Percentiles rank a stretch among this genome's conserved stretches.
These are phyloP conservation scores for Drosophila mulleri DNA, from an alignment of 2,888 invertebrate genomes.

Conservation along the genomic window DNA sequence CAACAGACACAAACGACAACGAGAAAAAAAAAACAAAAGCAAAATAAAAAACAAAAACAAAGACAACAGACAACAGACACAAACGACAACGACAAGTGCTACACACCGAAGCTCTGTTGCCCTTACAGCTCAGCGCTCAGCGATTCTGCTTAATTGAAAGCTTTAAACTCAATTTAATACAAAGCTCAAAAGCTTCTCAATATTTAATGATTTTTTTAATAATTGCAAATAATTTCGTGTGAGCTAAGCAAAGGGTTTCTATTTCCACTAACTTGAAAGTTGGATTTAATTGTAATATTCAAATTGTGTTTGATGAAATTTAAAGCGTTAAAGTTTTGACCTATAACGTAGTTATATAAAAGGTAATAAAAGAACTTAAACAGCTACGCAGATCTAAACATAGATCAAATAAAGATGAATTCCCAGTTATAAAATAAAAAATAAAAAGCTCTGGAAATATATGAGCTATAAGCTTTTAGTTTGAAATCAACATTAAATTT, in stretches of 20 bases:
- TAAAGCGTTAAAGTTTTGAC: no score
- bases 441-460: background rate
- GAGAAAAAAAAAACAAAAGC: conserved; percentile 35
- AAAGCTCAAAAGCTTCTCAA: no score
- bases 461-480: background rate
- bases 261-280: no score
- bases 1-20: conserved; percentile 24
- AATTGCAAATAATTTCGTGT: no score
- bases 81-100: conserved; percentile 13
- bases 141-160: no score
- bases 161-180: no score
- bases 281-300: no score
- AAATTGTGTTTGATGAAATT: no score
- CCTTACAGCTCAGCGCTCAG: conserved; percentile 9
- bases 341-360: background rate
- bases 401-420: background rate
- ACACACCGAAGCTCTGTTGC: conserved; percentile 28
- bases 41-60: conserved; percentile 10
- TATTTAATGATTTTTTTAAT: no score
- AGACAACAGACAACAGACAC: background rate
- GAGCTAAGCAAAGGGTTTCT: no score
- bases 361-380: background rate
- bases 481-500: background rate
- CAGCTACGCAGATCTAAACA: background rate
- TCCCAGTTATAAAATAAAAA: background rate